Evolutionary conservation across 2,797 vertebrate species (phyloP).

Genomic region (Gymnopithys bicolor): DNA sequence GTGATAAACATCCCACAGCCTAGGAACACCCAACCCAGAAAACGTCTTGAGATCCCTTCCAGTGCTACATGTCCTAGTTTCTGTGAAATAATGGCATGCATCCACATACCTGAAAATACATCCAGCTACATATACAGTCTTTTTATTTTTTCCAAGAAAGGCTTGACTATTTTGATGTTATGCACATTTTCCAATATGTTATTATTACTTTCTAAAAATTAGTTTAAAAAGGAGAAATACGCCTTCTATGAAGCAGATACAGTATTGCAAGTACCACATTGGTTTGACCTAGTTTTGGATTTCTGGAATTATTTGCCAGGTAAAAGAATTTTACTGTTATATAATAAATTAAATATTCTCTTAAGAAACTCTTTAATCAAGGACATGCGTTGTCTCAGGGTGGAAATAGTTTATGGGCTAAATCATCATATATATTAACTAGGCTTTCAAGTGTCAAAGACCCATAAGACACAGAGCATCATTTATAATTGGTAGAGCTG

Average conservation of each 20-base stretch:
- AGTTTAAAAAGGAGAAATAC: background rate
- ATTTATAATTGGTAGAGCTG: background rate
- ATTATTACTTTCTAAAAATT: background rate
- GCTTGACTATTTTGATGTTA: background rate
- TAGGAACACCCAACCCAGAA: background rate
- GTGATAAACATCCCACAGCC: background rate
- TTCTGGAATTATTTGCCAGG: background rate
- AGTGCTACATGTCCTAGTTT: background rate
- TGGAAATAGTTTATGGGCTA: background rate
- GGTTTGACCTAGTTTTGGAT: background rate
- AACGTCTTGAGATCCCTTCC: background rate
- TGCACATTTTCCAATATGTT: background rate
- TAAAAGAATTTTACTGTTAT: background rate
- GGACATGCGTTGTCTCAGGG: background rate
- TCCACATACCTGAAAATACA: background rate
- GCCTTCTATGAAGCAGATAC: background rate
- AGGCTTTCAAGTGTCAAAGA: conserved; percentile 2
- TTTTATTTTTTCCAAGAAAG: background rate
- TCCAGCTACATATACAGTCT: background rate
- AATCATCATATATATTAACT: background rate
- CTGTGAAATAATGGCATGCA: background rate
- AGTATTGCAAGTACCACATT: background rate
- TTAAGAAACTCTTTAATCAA: conserved; percentile 15
- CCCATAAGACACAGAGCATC: background rate
- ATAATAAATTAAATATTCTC: background rate